Base-by-base conservation (phyloP, 2,797 vertebrate genomes). In the Diglossa cyanea region DNA sequence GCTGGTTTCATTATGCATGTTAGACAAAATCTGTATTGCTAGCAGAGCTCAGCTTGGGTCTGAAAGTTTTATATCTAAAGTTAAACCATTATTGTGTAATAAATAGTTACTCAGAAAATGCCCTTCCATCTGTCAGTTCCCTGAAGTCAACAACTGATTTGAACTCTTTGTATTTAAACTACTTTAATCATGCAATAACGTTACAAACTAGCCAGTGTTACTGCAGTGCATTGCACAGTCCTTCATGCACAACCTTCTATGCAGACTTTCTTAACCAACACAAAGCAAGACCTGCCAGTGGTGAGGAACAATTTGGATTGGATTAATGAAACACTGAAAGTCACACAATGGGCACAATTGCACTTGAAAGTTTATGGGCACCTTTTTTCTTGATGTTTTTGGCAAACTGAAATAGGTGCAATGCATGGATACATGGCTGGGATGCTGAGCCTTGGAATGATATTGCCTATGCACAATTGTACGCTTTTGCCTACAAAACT, bases 1-100 rank as follows among this genome's bases (percentile, higher is more conserved):
- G 96, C 97, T 97, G 96, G 83, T 97, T 98, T 98, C 98, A 97
- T 98, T 98, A 98, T 96, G 97, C 97, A 96, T 95, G 97, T 98
- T 97, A 97, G 97, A 97, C 96, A 98, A 98, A 97, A 97, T 97
- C 96, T 97, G 97, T 97, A 96, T 91, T 95, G 95, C 97, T 97
- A 98, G 98, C 95, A 96, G 96, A 95, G 89, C 92, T 97, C 90
- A 95, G 96, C 97, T 97, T 96, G 92, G 96, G 92, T 96, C 96
- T 95, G 95, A 94, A 94, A 96, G 83, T 96, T 97, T 97, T 97
- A 96, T 96, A 95, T 97, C 86, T 88, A 31, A 97, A 98, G 97
- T 98, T 92, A 97, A 96, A 93, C 86, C 83, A 94, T 91, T 91
- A 95, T 70, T 81, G 91, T 95, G 57, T 92, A 98, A 98, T 95